Conservation (phyloP, 2,113 vertebrate species). For the Rhinopomastus cyanomelas region DNA sequence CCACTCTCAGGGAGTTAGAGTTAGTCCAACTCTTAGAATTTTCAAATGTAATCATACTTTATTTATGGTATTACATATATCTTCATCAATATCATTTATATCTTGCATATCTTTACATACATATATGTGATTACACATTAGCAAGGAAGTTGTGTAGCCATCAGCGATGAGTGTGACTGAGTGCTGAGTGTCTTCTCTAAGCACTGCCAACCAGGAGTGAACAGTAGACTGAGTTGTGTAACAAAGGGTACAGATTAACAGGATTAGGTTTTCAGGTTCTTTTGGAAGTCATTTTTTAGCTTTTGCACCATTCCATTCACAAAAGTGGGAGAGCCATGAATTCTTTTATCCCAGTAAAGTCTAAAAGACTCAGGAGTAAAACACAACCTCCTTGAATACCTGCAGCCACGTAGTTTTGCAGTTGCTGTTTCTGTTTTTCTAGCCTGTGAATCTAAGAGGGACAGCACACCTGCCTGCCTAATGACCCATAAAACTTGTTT, state of each 20-base stretch:
- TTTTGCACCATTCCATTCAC: not conserved
- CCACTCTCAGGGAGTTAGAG: not conserved
- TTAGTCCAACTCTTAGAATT: not conserved
- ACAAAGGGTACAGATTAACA: not conserved
- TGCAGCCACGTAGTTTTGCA: constrained; percentile 7
- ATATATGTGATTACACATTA: not conserved
- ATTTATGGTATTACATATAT: not conserved
- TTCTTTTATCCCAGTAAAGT: not conserved
- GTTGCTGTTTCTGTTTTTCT: constrained; percentile 21
- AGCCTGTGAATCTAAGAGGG: constrained; percentile 9
- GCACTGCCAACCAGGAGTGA: not conserved
- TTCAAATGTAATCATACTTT: not conserved
- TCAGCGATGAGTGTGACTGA: no score
- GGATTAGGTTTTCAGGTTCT: not conserved
- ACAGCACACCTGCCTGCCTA: constrained; percentile 51
- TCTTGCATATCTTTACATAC: no score
- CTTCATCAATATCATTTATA: no score
- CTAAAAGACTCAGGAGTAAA: not conserved
- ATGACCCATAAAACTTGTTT: constrained; percentile 63
- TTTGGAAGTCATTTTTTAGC: not conserved
- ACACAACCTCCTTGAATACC: not conserved
- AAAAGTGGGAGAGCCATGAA: not conserved
- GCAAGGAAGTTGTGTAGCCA: not conserved
- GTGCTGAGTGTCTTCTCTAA: not conserved
- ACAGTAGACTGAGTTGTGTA: not conserved